Conservation (phyloP, 2,888 invertebrate species). For the Hyppa rectilinea region DNA sequence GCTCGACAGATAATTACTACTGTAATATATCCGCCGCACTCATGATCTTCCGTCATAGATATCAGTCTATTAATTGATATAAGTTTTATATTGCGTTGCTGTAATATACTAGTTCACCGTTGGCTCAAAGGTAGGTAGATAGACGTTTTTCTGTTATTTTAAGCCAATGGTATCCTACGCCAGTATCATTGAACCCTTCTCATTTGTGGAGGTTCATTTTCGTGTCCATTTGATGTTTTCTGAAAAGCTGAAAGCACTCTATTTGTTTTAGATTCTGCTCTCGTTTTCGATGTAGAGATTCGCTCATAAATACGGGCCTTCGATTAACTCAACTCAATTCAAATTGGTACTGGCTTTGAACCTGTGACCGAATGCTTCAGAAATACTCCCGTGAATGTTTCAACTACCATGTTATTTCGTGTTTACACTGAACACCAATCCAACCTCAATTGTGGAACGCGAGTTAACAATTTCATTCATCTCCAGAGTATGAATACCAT, state of each 20-base stretch:
- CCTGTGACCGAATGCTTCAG: background rate
- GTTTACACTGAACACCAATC: constrained; percentile 42
- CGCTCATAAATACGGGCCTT: constrained; percentile 17
- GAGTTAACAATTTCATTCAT: constrained; percentile 61
- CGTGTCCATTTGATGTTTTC: constrained; percentile 29
- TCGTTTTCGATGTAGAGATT: constrained; percentile 6
- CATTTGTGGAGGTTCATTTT: constrained; percentile 25
- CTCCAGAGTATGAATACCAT: constrained; percentile 51
- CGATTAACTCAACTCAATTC: constrained; percentile 9
- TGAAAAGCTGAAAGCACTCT: constrained; percentile 33
- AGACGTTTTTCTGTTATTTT: constrained; percentile 9
- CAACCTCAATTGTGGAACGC: constrained; percentile 51
- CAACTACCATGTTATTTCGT: constrained; percentile 9
- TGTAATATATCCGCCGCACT: background rate
- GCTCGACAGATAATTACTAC: constrained; percentile 20
- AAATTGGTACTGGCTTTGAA: constrained; percentile 7
- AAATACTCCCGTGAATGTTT: constrained; percentile 9
- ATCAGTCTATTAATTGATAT: background rate
- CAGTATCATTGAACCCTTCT: constrained; percentile 24
- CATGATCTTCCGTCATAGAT: constrained; percentile 11
- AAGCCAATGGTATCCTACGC: background rate
- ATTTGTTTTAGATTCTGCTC: constrained; percentile 22
- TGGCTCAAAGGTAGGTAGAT: background rate
- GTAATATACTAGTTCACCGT: too few relatives aligned
- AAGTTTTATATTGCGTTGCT: background rate